A percentile compares a stretch with the other conserved stretches of the same genome.
Evolutionary conservation across 2,888 invertebrate genomes (phyloP).

Genomic region (Drosophila kuntzei): DNA sequence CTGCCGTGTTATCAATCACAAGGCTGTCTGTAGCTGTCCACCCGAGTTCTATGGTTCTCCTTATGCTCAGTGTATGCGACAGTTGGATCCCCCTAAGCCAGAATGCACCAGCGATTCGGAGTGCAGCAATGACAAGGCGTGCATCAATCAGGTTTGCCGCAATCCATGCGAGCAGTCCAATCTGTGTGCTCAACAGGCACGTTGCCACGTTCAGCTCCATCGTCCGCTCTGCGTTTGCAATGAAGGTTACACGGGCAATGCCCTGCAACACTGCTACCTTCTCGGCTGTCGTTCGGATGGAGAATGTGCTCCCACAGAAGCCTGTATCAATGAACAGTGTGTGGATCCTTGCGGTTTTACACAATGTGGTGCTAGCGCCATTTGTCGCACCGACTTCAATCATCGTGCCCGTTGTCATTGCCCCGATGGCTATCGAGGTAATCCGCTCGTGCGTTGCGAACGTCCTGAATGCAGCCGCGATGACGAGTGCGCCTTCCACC

Average conservation of each 20-base stretch:
- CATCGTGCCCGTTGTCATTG: conserved; percentile 93
- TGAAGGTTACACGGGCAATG: conserved; percentile 93
- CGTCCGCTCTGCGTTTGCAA: conserved; percentile 93
- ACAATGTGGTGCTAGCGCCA: conserved; percentile 92
- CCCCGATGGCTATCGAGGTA: conserved; percentile 90
- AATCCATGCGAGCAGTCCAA: conserved; percentile 90
- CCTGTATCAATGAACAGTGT: conserved; percentile 93
- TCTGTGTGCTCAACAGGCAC: conserved; percentile 92
- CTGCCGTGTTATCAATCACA: conserved; percentile 92
- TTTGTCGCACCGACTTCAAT: conserved; percentile 90
- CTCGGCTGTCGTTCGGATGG: conserved; percentile 94
- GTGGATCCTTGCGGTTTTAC: conserved; percentile 92
- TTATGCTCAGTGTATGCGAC: conserved; percentile 89
- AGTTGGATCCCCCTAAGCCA: conserved; percentile 87
- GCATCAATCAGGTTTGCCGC: conserved; percentile 90
- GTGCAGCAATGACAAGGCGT: conserved; percentile 93
- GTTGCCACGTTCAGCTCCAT: conserved; percentile 92
- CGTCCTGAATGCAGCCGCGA: conserved; percentile 92
- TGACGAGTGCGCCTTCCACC: conserved; percentile 91
- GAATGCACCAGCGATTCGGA: conserved; percentile 92
- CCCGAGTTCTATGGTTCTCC: conserved; percentile 91
- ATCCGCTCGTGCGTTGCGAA: conserved; percentile 92
- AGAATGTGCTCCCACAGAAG: conserved; percentile 93
- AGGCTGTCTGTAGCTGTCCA: conserved; percentile 93
- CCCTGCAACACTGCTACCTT: conserved; percentile 91